Conservation (phyloP, 2,113 vertebrate genomes). For the Tachycineta bicolor region DNA sequence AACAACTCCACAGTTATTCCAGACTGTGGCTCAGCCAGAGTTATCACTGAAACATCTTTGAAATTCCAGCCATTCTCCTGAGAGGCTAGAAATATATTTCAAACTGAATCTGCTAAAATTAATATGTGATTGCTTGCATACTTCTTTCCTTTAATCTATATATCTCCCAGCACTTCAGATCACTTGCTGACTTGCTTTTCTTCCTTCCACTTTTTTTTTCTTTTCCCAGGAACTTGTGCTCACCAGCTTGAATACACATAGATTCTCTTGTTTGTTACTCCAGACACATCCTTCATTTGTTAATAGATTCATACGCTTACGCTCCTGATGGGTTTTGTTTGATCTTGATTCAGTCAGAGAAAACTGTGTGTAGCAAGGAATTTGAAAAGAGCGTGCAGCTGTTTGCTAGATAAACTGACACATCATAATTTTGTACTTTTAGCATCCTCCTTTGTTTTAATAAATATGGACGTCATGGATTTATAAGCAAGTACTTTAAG, state of each 20-base stretch:
- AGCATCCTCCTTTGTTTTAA: not conserved
- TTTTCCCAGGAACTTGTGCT: not conserved
- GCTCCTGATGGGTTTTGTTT: not conserved
- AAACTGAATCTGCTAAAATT: not conserved
- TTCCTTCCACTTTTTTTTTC: not conserved
- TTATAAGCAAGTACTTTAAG: not conserved
- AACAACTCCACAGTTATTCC: not conserved
- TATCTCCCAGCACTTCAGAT: not conserved
- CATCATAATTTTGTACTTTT: not conserved
- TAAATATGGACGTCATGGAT: not conserved
- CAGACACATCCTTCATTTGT: not conserved
- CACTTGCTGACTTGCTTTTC: not conserved
- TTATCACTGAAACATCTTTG: not conserved
- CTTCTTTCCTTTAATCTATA: not conserved
- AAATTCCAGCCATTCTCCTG: not conserved
- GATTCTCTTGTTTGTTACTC: not conserved
- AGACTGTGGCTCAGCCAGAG: not conserved
- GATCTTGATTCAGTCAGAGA: not conserved
- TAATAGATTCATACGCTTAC: not conserved
- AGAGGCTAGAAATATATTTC: conserved; percentile 4
- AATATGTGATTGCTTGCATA: not conserved
- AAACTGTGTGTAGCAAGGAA: not conserved
- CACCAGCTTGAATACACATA: not conserved
- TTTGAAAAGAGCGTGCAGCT: not conserved
- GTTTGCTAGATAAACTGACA: not conserved